Evolutionary conservation across 2,797 vertebrate species (phyloP).

Genomic region (Danio albolineatus): DNA sequence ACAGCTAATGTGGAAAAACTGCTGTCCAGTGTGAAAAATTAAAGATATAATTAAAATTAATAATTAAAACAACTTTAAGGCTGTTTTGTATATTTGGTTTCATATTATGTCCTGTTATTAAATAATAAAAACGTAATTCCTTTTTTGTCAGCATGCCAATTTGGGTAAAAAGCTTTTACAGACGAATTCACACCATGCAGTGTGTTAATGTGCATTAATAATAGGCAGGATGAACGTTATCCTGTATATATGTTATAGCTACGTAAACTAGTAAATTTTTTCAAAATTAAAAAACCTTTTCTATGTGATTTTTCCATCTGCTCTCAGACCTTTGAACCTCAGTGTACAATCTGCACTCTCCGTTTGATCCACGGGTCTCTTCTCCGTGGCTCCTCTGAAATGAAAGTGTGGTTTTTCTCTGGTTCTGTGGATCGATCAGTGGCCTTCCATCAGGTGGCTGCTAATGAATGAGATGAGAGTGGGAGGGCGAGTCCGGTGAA

Average conservation of each 20-base stretch:
- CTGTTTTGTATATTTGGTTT: no score
- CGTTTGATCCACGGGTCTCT: background rate
- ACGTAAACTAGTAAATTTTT: background rate
- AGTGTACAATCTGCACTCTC: background rate
- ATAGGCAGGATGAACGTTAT: no score
- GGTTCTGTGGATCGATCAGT: constrained; percentile 46
- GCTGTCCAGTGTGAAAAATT: no score
- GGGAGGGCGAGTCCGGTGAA: constrained; percentile 33
- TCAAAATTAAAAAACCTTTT: background rate
- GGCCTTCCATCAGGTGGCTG: constrained; percentile 55
- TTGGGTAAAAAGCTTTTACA: background rate
- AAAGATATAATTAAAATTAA: no score
- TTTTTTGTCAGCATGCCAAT: background rate
- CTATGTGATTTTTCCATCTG: background rate
- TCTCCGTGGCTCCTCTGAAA: background rate
- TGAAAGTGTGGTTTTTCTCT: constrained; percentile 24
- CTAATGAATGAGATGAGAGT: constrained; percentile 53
- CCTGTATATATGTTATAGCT: no score
- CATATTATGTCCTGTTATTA: no score
- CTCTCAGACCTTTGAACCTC: background rate
- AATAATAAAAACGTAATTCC: no score
- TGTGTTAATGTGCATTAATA: no score
- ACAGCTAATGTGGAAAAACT: no score
- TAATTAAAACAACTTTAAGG: no score
- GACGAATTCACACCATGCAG: no score